phyloP scores from a whole-genome alignment of 2,113 vertebrate genomes.

The Menura novaehollandiae region DNA sequence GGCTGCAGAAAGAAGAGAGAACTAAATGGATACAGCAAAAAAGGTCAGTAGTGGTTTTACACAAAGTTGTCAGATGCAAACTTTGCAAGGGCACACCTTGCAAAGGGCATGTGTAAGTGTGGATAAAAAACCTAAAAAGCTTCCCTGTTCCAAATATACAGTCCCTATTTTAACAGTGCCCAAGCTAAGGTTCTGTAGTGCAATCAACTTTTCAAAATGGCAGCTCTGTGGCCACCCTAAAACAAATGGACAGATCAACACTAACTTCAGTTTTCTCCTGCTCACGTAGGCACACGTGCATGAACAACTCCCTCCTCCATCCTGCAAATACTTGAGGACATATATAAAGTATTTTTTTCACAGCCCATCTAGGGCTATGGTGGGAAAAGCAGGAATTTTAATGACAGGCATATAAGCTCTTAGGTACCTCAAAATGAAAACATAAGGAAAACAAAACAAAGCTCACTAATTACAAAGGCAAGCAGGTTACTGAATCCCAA shows the following conservation, averaged over 20 bases:
- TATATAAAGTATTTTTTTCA: constrained; percentile 8
- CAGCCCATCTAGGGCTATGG: not conserved
- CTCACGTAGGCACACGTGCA: not conserved
- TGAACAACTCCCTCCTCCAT: not conserved
- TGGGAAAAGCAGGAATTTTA: constrained; percentile 26
- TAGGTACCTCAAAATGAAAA: constrained; percentile 31
- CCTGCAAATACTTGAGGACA: constrained; percentile 7
- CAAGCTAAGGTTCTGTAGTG: constrained; percentile 65
- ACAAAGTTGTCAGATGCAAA: constrained; percentile 40
- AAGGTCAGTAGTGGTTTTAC: constrained; percentile 77
- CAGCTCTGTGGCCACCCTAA: constrained; percentile 27
- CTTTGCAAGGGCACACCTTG: not conserved
- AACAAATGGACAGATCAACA: constrained; percentile 12
- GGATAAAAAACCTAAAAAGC: constrained; percentile 35
- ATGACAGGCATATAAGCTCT: constrained; percentile 26
- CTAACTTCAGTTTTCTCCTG: constrained; percentile 1
- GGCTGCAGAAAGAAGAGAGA: constrained; percentile 45
- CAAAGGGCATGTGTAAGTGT: constrained; percentile 22
- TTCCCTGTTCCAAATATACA: constrained; percentile 59
- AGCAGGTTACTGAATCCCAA: constrained; percentile 30
- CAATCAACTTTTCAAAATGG: constrained; percentile 57
- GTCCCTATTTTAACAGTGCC: constrained; percentile 65
- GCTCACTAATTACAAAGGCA: constrained; percentile 40
- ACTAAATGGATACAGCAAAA: constrained; percentile 52
- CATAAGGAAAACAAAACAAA: constrained; percentile 30